Conservation (phyloP, 2,113 vertebrate species). For the Paedocypris sp. region DNA sequence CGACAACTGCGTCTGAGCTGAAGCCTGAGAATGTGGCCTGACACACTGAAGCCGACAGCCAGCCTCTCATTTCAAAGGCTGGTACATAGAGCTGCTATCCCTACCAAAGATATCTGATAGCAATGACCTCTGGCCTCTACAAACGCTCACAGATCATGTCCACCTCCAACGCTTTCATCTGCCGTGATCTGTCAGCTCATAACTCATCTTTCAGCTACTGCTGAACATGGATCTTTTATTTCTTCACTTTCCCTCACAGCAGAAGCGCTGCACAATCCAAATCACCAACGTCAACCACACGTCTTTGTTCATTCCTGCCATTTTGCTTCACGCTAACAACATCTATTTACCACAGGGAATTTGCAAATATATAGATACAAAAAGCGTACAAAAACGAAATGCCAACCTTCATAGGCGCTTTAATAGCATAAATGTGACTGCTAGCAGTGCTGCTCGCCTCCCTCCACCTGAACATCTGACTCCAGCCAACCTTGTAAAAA, state of each 20-base stretch:
- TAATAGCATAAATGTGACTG: constrained; percentile 21
- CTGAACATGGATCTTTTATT: too few species aligned
- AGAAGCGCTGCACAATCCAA: too few species aligned
- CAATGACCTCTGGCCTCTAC: not conserved
- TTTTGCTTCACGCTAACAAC: too few species aligned
- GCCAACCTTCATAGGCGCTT: constrained; percentile 46
- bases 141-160: not conserved
- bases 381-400: too few species aligned
- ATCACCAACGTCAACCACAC: too few species aligned
- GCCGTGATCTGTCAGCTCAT: not conserved
- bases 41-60: not conserved
- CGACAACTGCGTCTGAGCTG: not conserved
- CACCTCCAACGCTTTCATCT: not conserved
- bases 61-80: not conserved
- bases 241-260: too few species aligned
- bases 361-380: too few species aligned
- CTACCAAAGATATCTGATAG: not conserved
- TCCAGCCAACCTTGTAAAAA: constrained; percentile 44
- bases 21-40: not conserved
- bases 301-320: too few species aligned
- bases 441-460: constrained; percentile 3
- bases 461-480: constrained; percentile 39
- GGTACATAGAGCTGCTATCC: not conserved
- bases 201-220: not conserved
- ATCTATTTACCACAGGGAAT: too few species aligned